Base-by-base conservation (phyloP, 2,113 vertebrate species). In the Pantherophis guttatus region DNA sequence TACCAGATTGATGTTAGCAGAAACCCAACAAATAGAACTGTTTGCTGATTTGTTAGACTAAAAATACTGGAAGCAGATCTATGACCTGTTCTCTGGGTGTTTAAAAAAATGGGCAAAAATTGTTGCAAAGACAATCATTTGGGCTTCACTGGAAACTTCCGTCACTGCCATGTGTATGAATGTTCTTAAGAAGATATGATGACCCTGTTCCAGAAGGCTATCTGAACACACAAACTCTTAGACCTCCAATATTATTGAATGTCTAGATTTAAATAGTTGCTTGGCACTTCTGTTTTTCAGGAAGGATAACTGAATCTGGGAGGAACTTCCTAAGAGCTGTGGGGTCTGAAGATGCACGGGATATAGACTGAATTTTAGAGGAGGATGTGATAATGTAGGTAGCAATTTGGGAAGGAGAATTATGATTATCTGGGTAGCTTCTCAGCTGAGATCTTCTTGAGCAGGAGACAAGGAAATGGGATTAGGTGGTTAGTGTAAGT, bases 51-150 rank as follows among this genome's bases (percentile, higher is more conserved):
- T 21, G 33, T 48, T 86, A 86, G 44, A 26, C n/a, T 88, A 24
- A 92, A 87, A 59, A 92, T 92, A 92, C 13, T 75, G 62, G 55
- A 92, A 92, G 57, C 91, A 9, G 91, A 59, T 87, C 48, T 88
- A 70, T 70, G 33, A 48, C 13, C 10, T 65, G 3, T 33, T 50
- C 29, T 53, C 86, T 81, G 21, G 70, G 29, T 59, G 70, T 58
- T 33, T 39, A 55, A 23, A 85, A 33, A 33, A 29, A 81, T 23
- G 26, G 29, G 29, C 6, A 15, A 5, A 23, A 24, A 86, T 21
- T 44, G 70, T 57, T 85, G 75, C 88, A 90, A 53, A 93, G 92
- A 90, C 92, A 90, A 93, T 93, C 88, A 90, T 39, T 90, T 86
- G 44, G 88, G 54, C 88, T 86, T 33, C 33, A 65, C 7, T 12